Conservation (phyloP, 2,113 vertebrate genomes). For the Pomatorhinus ruficollis region DNA sequence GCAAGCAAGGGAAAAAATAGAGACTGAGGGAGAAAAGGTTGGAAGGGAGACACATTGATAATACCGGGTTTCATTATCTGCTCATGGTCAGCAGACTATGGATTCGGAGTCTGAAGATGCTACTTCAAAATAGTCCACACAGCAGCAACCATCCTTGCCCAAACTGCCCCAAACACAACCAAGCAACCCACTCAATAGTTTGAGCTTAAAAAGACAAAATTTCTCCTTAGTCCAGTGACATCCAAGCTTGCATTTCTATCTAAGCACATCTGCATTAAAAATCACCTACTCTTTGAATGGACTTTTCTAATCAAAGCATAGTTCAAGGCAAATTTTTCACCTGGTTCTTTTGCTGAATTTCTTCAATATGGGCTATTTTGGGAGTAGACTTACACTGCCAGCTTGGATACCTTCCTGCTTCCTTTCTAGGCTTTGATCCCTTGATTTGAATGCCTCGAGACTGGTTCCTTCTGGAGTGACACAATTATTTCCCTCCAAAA, state of each 20-base stretch:
- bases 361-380: background rate
- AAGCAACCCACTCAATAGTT: background rate
- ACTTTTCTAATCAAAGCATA: background rate
- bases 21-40: background rate
- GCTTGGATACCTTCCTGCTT: conserved; percentile 3
- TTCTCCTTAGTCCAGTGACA: background rate
- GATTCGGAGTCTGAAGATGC: background rate
- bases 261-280: background rate
- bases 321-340: background rate
- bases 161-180: background rate
- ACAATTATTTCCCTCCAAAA: background rate
- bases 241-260: background rate
- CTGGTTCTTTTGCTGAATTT: background rate
- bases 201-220: background rate
- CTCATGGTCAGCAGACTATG: background rate
- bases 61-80: background rate
- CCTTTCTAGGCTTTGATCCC: background rate
- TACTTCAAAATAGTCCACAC: background rate
- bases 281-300: background rate
- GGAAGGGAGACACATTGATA: background rate
- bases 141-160: background rate
- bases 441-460: background rate
- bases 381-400: background rate
- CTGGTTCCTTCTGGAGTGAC: background rate
- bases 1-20: background rate